phyloP scores from a whole-genome alignment of 2,888 invertebrate species.

The Dryobota labecula region DNA sequence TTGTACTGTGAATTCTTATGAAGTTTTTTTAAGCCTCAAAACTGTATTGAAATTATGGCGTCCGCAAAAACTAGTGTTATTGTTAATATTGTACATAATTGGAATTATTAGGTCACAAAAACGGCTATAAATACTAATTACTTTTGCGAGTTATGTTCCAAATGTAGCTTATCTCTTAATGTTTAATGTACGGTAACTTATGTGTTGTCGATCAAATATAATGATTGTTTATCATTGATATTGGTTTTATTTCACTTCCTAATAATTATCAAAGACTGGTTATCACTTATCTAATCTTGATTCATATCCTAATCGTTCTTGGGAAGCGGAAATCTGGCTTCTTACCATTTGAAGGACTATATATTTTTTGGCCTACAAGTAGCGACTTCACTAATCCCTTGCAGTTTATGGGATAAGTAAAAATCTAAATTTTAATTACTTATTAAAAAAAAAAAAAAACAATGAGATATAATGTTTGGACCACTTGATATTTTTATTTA shows the following conservation, averaged over 20 bases:
- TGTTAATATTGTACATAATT: slow-evolving; percentile 34
- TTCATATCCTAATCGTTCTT: too few relatives aligned
- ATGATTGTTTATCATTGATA: slow-evolving; percentile 52
- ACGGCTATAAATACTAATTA: slow-evolving; percentile 40
- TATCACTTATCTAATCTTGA: slow-evolving; percentile 7
- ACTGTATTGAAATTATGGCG: slow-evolving; percentile 44
- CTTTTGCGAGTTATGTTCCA: slow-evolving; percentile 28
- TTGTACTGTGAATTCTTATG: slow-evolving; percentile 31
- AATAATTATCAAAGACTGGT: background rate
- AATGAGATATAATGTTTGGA: too few relatives aligned
- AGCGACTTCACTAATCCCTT: too few relatives aligned
- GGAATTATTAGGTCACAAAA: slow-evolving; percentile 49
- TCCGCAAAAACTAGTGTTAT: slow-evolving; percentile 44
- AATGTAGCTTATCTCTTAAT: slow-evolving; percentile 41
- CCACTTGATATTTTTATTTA: too few relatives aligned
- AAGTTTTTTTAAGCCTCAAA: slow-evolving; percentile 15
- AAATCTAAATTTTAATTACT: too few relatives aligned
- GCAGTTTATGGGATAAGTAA: too few relatives aligned
- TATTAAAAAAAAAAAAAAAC: too few relatives aligned
- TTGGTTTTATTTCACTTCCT: slow-evolving; percentile 33
- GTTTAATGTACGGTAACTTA: slow-evolving; percentile 40
- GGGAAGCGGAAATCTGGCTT: too few relatives aligned
- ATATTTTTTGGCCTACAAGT: too few relatives aligned
- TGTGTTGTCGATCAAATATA: slow-evolving; percentile 65
- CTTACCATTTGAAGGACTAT: too few relatives aligned